Conservation (phyloP, 2,888 invertebrate genomes). For the Microctonus aethiopoides region DNA sequence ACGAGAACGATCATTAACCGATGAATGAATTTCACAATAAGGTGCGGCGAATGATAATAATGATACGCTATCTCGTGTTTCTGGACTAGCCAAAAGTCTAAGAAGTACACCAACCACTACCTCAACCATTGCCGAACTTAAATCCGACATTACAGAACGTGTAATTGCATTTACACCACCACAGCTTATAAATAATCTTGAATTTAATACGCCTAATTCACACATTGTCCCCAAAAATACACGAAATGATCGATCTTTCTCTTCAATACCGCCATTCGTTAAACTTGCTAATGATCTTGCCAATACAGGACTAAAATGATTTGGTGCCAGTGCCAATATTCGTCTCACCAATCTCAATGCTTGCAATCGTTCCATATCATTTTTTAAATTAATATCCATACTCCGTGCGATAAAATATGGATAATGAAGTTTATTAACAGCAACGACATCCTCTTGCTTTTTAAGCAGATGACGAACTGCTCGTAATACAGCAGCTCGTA, state of each 20-base stretch:
- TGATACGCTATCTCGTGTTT: conserved; percentile 83
- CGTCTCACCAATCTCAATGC: conserved; percentile 86
- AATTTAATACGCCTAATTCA: conserved; percentile 89
- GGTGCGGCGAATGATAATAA: conserved; percentile 91
- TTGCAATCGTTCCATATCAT: conserved; percentile 93
- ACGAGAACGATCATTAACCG: conserved; percentile 58
- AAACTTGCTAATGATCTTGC: conserved; percentile 85
- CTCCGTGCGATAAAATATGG: conserved; percentile 89
- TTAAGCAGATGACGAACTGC: conserved; percentile 86
- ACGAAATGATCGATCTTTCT: conserved; percentile 85
- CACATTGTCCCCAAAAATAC: conserved; percentile 89
- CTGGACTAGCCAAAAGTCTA: conserved; percentile 86
- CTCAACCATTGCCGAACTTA: conserved; percentile 90
- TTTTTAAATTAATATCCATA: conserved; percentile 88
- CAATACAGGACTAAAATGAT: conserved; percentile 79
- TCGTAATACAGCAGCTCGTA: conserved; percentile 89
- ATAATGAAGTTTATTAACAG: conserved; percentile 83
- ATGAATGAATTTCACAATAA: conserved; percentile 87
- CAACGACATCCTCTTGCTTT: conserved; percentile 81
- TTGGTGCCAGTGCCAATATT: conserved; percentile 75
- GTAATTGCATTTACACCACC: conserved; percentile 87
- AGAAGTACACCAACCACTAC: conserved; percentile 89
- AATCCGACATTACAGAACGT: conserved; percentile 85
- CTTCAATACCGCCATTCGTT: conserved; percentile 81
- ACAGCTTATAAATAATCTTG: conserved; percentile 81